Evolutionary conservation across 2,113 vertebrate genomes (phyloP).

Genomic region (Sinocyclocheilus maitianheensis): DNA sequence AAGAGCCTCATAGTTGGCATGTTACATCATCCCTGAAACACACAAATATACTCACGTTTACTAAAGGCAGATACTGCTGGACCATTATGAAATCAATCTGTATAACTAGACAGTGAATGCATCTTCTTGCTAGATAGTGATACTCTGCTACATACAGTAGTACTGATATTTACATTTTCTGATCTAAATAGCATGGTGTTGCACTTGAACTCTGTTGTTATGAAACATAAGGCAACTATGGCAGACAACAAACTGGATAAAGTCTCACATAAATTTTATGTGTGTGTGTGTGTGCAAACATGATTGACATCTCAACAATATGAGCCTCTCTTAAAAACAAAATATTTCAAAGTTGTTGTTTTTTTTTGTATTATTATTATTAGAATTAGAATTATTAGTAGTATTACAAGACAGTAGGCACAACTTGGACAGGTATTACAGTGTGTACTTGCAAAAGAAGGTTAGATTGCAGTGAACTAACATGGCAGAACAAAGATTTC

Average conservation of each 20-base stretch:
- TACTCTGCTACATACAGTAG: constrained; percentile 74
- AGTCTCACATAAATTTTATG: constrained; percentile 50
- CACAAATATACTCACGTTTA: constrained; percentile 43
- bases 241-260: constrained; percentile 67
- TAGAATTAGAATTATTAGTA: neutral
- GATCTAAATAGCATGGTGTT: constrained; percentile 52
- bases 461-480: constrained; percentile 18
- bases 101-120: constrained; percentile 44
- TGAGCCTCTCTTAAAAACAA: constrained; percentile 54
- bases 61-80: constrained; percentile 48
- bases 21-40: constrained; percentile 53
- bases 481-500: neutral
- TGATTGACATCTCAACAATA: constrained; percentile 48
- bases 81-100: constrained; percentile 14
- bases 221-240: constrained; percentile 80
- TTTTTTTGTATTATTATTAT: neutral
- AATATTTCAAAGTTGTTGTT: constrained; percentile 32
- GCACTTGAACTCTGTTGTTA: constrained; percentile 64
- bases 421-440: constrained; percentile 60
- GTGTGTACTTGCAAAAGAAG: constrained; percentile 22
- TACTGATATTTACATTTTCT: constrained; percentile 66
- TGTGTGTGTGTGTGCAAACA: constrained; percentile 48
- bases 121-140: constrained; percentile 46
- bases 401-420: constrained; percentile 69
- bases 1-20: constrained; percentile 39